Percentiles rank a stretch among this genome's conserved stretches.
Evolutionary conservation across 2,888 invertebrate genomes (phyloP).

Genomic region (Steinernema carpocapsae): DNA sequence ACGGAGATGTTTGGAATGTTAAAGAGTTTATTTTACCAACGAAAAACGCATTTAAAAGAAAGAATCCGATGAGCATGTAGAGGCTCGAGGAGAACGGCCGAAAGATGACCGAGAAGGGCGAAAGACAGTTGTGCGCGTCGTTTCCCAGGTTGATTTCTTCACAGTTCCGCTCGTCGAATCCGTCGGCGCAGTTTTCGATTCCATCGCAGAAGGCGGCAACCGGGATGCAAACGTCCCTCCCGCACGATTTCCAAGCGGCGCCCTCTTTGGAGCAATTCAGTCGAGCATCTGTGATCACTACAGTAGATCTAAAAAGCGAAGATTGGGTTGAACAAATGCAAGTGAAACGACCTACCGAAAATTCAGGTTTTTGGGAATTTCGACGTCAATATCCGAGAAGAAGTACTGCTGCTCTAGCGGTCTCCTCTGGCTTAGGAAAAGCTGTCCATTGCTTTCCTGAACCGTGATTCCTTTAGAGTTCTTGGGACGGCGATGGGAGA

Average conservation of each 20-base stretch:
- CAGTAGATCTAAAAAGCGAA: not conserved
- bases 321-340: not conserved
- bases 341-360: not conserved
- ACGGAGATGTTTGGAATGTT: no score
- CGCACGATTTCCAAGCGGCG: not conserved
- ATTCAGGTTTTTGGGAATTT: not conserved
- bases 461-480: not conserved
- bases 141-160: not conserved
- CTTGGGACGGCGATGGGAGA: not conserved
- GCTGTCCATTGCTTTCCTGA: not conserved
- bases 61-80: conserved; percentile 15
- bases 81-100: conserved; percentile 1
- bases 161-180: not conserved
- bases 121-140: not conserved
- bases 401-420: not conserved
- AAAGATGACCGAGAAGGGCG: not conserved
- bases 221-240: not conserved
- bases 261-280: not conserved
- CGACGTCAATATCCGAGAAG: not conserved
- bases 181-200: not conserved
- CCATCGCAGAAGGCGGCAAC: not conserved
- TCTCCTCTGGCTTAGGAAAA: not conserved
- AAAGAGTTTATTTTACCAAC: no score
- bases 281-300: not conserved
- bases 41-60: not conserved